A percentile compares a stretch with the other conserved stretches of the same genome.
Conservation (phyloP, 53 echinoderm and acorn worm species). For the Mesocentrotus franciscanus region DNA sequence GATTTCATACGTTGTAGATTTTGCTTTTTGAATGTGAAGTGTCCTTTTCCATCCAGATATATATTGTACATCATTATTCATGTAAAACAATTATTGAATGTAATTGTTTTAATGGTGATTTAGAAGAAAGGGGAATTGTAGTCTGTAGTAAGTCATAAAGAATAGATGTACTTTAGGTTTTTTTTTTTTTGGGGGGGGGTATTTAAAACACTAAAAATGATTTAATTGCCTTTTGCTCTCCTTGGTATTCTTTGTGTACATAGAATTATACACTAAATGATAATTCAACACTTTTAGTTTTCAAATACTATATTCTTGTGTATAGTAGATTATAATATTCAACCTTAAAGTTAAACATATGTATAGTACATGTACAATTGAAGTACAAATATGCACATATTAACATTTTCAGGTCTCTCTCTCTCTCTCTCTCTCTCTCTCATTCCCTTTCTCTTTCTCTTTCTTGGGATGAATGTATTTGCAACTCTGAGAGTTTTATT, state of each 20-base stretch:
- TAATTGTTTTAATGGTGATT: background rate
- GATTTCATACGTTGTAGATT: background rate
- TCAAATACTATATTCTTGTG: background rate
- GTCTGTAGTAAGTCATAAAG: no score
- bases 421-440: background rate
- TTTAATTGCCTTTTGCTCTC: no score
- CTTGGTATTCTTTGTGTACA: no score
- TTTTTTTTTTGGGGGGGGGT: no score
- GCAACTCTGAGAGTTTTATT: background rate
- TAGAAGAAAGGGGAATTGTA: background rate
- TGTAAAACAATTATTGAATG: background rate
- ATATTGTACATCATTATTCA: background rate
- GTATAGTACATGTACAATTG: background rate
- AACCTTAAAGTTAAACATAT: background rate
- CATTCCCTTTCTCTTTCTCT: background rate
- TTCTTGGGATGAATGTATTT: background rate
- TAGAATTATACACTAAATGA: no score
- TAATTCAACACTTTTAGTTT: no score
- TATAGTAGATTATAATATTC: background rate
- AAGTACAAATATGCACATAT: background rate
- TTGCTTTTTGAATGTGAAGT: conserved; percentile 12
- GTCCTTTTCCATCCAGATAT: background rate
- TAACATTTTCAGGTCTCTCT: background rate
- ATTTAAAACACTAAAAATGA: no score
- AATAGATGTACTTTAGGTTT: no score